phyloP scores from a whole-genome alignment of 2,113 vertebrate genomes.

The Meles meles region DNA sequence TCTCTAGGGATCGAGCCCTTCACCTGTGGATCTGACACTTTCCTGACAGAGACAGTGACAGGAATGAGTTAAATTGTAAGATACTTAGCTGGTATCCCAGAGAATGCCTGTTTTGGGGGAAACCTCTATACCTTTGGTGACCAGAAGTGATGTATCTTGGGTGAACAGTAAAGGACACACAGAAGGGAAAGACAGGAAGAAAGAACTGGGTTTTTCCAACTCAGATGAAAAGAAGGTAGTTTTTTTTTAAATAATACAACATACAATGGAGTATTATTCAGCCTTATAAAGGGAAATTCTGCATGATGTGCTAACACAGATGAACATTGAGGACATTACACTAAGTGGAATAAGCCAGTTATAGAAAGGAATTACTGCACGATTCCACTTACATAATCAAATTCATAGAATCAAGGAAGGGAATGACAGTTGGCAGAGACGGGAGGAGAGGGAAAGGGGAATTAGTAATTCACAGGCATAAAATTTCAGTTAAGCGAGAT shows the following conservation, averaged over 20 bases:
- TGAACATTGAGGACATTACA: background rate
- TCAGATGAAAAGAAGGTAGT: background rate
- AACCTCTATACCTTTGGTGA: background rate
- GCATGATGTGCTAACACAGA: background rate
- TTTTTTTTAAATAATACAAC: background rate
- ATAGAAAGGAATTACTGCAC: background rate
- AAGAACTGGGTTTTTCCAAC: background rate
- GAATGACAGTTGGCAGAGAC: background rate
- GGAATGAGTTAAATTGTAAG: background rate
- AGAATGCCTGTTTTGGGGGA: background rate
- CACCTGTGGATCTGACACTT: background rate
- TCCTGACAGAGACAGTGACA: background rate
- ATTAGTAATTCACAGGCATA: background rate
- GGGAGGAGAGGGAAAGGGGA: background rate
- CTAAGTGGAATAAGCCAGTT: background rate
- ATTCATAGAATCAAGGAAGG: background rate
- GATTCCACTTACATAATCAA: background rate
- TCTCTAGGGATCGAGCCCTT: background rate
- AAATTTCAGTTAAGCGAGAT: background rate
- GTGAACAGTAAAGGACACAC: background rate
- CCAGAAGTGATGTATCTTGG: background rate
- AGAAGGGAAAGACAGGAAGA: background rate
- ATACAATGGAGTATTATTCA: too few species aligned
- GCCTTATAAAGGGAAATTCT: background rate
- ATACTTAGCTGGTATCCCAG: background rate